These are phyloP conservation scores for Scomber scombrus DNA, from an alignment of 2,113 vertebrate species.

Conservation along the genomic window DNA sequence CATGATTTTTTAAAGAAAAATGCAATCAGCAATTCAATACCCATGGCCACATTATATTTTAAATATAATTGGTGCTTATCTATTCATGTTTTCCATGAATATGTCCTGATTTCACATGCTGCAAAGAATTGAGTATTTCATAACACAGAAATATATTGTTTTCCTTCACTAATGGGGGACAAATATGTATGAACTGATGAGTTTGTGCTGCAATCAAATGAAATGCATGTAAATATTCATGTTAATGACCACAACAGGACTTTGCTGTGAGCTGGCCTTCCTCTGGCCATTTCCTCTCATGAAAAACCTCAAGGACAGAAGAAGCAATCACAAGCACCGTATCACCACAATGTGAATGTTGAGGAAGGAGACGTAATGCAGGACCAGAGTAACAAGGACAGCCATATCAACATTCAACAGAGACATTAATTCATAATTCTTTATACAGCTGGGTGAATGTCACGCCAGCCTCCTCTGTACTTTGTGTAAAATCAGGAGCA, in stretches of 20 bases:
- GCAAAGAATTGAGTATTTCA: background rate
- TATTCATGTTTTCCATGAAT: slow-evolving; percentile 2
- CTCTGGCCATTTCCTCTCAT: background rate
- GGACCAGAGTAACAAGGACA: slow-evolving; percentile 1
- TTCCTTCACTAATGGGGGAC: background rate
- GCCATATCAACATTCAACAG: slow-evolving; percentile 18
- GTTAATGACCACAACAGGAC: background rate
- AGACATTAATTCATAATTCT: slow-evolving; percentile 25
- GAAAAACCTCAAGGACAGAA: slow-evolving; percentile 10
- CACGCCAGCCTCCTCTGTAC: background rate
- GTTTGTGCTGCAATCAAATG: background rate
- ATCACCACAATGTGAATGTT: slow-evolving; percentile 12
- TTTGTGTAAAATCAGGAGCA: background rate
- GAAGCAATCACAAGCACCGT: slow-evolving; percentile 14
- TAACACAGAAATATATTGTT: background rate
- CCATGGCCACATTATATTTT: slow-evolving; percentile 3
- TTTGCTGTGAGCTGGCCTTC: background rate
- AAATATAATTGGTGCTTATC: slow-evolving; percentile 8
- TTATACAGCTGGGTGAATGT: background rate
- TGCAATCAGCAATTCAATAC: background rate
- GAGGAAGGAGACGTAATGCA: slow-evolving; percentile 24
- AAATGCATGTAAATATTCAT: slow-evolving; percentile 26
- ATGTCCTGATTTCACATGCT: background rate
- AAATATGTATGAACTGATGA: slow-evolving; percentile 25
- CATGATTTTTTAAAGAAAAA: background rate